Evolutionary conservation across 2,888 invertebrate species (phyloP), one percentile per base, ranked within the genome.

Genomic region (Agonopterix arenella): DNA sequence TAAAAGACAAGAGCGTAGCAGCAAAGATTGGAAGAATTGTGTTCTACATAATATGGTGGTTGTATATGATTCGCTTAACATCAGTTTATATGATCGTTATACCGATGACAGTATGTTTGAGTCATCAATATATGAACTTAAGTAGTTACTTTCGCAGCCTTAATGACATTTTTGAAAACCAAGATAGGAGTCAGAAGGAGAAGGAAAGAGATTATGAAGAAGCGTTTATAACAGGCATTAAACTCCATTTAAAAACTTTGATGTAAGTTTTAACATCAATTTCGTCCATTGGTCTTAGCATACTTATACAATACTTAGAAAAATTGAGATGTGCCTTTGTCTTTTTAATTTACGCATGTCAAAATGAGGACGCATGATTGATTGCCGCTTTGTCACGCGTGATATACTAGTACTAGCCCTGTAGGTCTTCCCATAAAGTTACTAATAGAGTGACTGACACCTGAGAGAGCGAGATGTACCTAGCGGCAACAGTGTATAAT

Each of bases 81-180:
- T 48, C 61, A 1, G 61, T 57, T 2, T 37, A 59, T 2, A 71
- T 65, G 48, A 50, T 54, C 36, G 49, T 74, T 36, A 58, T 72
- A 2, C 49, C 61, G 3, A 46, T 72, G 4, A 58, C 61, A 0
- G 63, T 66, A 0, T 56, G 61, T 41, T 60, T 72, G 4, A 68
- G 72, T 16, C 59, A 71, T 47, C 81, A 80, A 57, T 81, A 62
- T 50, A 68, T 60, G 45, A 74, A 74, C 50, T 47, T 82, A 28
- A 64, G 69, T 18, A 72, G 68, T 13, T 83, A 81, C 56, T 83
- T 81, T 56, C 46, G 53, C 13, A 63, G 56, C 8, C 66, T 82
- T 0, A 55, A 57, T 4, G 44, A 59, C 0, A 66, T 72, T 40
- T 73, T 73, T 46, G 11, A 62, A 8, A 45, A 42, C n/a, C 36